Percentiles rank a stretch among this genome's conserved stretches.
phyloP scores from a whole-genome alignment of 1,140 invertebrate genomes.

The Zaprionus capensis region DNA sequence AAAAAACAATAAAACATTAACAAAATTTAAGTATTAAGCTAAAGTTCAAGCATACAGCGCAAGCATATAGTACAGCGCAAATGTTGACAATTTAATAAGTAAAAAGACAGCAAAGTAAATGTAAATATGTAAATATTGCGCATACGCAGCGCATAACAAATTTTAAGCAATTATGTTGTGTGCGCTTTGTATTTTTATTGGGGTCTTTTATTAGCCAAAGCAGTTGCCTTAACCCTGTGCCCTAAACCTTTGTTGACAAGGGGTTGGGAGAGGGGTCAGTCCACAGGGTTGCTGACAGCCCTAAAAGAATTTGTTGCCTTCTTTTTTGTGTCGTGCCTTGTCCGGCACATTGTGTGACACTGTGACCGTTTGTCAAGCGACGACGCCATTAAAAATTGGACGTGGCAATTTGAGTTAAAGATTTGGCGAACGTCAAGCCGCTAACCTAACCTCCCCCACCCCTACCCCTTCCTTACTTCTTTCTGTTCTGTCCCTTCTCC shows the following conservation, averaged over 20 bases:
- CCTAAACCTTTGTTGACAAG: constrained; percentile 32
- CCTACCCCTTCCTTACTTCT: neutral
- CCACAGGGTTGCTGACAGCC: constrained; percentile 47
- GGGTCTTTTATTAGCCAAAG: constrained; percentile 58
- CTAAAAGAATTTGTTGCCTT: constrained; percentile 61
- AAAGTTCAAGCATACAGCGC: neutral
- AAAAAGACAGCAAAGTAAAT: constrained; percentile 2
- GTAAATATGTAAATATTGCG: neutral
- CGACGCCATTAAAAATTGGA: constrained; percentile 61
- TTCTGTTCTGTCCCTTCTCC: neutral
- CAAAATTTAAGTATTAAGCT: neutral
- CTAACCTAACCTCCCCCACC: neutral
- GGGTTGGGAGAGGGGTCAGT: no score
- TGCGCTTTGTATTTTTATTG: constrained; percentile 7
- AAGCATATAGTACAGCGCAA: no score
- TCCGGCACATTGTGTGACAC: constrained; percentile 72
- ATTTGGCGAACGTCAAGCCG: constrained; percentile 36
- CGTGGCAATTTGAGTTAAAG: constrained; percentile 76
- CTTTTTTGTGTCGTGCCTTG: constrained; percentile 47
- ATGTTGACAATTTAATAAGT: neutral
- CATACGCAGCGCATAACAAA: constrained; percentile 15
- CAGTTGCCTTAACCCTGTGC: constrained; percentile 38
- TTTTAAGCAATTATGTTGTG: constrained; percentile 58
- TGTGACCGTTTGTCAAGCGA: constrained; percentile 70
- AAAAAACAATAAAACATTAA: neutral